Conservation (phyloP, 92 coral and sea anemone genomes). For the Micromussa lordhowensis region DNA sequence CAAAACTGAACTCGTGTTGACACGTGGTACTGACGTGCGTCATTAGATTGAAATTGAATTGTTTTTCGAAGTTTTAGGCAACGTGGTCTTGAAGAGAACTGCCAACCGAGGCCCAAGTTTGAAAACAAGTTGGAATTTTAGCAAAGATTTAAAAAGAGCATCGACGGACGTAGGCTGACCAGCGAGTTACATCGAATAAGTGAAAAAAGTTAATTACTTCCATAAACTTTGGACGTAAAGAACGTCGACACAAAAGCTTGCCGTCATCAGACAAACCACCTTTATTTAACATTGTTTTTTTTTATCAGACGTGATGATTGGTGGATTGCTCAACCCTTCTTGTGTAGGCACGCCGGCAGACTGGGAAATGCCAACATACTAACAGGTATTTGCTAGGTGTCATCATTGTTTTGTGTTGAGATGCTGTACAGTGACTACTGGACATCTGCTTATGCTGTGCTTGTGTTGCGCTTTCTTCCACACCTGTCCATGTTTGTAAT, state of each 20-base stretch:
- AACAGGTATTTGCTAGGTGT: conserved; percentile 14
- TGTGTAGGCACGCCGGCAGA: conserved; percentile 1
- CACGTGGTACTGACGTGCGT: not conserved
- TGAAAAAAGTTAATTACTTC: not conserved
- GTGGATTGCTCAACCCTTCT: not conserved
- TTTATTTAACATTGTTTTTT: not conserved
- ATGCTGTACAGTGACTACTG: conserved; percentile 6
- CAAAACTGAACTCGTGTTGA: not conserved
- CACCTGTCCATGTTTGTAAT: conserved; percentile 2
- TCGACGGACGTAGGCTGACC: not conserved
- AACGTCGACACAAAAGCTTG: not conserved
- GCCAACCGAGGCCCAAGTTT: not conserved
- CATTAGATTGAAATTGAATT: not conserved
- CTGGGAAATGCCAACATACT: not conserved
- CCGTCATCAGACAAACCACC: not conserved
- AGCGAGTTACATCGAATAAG: not conserved
- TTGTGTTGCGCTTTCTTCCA: not conserved
- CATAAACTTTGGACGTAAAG: not conserved
- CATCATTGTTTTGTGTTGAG: not conserved
- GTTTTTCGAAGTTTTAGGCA: not conserved
- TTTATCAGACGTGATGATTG: not conserved
- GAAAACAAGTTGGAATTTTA: not conserved
- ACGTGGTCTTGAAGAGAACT: not conserved
- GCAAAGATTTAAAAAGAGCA: not conserved
- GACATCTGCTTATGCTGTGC: conserved; percentile 7